Conservation (phyloP, 2,888 invertebrate species). For the Idaea biselata region DNA sequence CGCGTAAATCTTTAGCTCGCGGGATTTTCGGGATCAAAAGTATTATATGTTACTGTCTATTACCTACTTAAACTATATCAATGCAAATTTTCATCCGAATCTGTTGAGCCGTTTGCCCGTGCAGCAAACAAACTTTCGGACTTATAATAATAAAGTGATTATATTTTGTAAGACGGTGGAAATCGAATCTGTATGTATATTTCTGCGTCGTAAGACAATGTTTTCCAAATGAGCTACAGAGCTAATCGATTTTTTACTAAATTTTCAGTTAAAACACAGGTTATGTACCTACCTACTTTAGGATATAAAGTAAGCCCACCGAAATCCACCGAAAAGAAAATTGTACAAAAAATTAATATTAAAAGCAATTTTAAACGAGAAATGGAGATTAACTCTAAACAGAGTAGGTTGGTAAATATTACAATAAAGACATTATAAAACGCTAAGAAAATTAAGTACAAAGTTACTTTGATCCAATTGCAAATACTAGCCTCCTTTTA, state of each 20-base stretch:
- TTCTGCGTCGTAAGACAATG: too few species aligned
- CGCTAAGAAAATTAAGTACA: neutral
- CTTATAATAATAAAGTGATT: too few species aligned
- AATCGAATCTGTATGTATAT: too few species aligned
- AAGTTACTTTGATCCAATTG: slow-evolving; percentile 1
- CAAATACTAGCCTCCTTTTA: neutral
- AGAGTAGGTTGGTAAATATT: neutral
- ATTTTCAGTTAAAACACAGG: neutral
- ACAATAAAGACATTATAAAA: neutral
- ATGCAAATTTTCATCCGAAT: too few species aligned
- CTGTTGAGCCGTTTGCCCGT: too few species aligned
- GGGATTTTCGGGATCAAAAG: too few species aligned
- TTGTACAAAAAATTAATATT: neutral
- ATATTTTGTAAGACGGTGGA: too few species aligned
- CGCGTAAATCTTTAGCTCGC: too few species aligned
- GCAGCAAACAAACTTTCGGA: too few species aligned
- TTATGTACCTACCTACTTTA: neutral
- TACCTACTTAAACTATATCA: too few species aligned
- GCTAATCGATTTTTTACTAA: neutral
- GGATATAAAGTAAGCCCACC: neutral
- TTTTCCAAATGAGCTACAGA: too few species aligned
- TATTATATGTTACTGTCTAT: too few species aligned
- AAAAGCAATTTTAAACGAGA: neutral
- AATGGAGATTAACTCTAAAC: neutral
- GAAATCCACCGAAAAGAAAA: neutral